These are phyloP conservation scores for Pogonomyrmex barbatus DNA, from an alignment of 1,140 invertebrate genomes.

Conservation along the genomic window DNA sequence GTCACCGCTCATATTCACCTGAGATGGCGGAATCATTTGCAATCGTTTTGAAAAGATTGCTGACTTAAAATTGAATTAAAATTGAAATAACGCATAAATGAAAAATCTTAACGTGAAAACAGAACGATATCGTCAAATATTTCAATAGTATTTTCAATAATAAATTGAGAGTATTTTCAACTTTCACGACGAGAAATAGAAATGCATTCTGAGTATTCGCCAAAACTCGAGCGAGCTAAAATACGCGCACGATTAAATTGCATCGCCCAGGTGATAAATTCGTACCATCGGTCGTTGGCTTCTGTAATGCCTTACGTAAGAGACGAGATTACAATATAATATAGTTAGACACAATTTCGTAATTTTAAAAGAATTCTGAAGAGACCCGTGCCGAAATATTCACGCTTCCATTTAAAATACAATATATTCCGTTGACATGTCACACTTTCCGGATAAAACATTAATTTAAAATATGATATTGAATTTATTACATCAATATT, in stretches of 20 bases:
- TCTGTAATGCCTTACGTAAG: background rate
- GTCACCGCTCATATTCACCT: background rate
- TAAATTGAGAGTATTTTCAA: background rate
- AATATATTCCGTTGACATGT: background rate
- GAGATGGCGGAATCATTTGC: background rate
- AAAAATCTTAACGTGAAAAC: background rate
- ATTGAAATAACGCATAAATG: slow-evolving; percentile 13
- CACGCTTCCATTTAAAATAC: background rate
- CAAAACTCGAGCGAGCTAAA: background rate
- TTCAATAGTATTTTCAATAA: background rate
- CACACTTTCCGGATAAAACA: background rate
- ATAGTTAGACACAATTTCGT: background rate
- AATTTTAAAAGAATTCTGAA: background rate
- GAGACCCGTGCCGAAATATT: background rate
- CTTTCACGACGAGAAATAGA: background rate
- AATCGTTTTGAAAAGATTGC: background rate
- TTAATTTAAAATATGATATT: background rate
- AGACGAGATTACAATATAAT: slow-evolving; percentile 8
- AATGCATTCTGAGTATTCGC: background rate
- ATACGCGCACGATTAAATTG: slow-evolving; percentile 17
- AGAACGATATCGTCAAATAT: background rate
- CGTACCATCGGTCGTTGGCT: slow-evolving; percentile 39
- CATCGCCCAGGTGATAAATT: background rate
- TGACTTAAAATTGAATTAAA: background rate
- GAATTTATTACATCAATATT: slow-evolving; percentile 9